A percentile compares a stretch with the other conserved stretches of the same genome.
These are phyloP conservation scores for Cyprinodon brontotheroides DNA, from an alignment of 2,113 vertebrate species.

Conservation along the genomic window DNA sequence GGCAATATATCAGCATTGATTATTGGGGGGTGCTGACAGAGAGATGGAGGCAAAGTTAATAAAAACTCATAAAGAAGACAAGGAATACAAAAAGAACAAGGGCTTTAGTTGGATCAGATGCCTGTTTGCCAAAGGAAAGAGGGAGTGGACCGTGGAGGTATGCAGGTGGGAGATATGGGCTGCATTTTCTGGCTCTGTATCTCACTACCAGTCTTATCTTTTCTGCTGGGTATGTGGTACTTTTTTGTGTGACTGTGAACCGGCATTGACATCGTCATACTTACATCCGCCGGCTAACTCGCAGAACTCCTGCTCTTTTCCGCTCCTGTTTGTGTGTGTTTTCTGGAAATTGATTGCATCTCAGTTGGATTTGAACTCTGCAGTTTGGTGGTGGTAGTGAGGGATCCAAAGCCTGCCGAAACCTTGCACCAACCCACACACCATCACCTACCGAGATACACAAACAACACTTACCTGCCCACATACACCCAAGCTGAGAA, in stretches of 20 bases:
- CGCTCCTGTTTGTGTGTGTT: slow-evolving; percentile 39
- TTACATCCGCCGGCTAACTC: slow-evolving; percentile 5
- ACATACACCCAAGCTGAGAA: slow-evolving; percentile 32
- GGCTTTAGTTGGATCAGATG: slow-evolving; percentile 81
- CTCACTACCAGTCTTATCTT: slow-evolving; percentile 52
- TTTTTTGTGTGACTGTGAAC: slow-evolving; percentile 28
- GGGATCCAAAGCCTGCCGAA: slow-evolving; percentile 48
- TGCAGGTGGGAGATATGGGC: slow-evolving; percentile 41
- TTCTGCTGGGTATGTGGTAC: slow-evolving; percentile 29
- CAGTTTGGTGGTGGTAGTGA: slow-evolving; percentile 15
- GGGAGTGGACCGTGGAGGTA: slow-evolving; percentile 31
- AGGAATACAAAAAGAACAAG: slow-evolving; percentile 78
- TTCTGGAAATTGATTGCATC: slow-evolving; percentile 59
- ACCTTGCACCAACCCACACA: slow-evolving; percentile 51
- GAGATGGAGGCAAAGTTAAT: slow-evolving; percentile 82
- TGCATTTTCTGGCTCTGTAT: slow-evolving; percentile 28
- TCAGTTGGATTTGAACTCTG: slow-evolving; percentile 65
- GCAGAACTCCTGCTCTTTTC: slow-evolving; percentile 16
- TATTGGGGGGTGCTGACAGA: slow-evolving; percentile 82
- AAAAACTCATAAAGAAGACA: slow-evolving; percentile 85
- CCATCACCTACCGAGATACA: slow-evolving; percentile 40
- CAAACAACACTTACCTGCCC: slow-evolving; percentile 39
- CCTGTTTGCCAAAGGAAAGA: slow-evolving; percentile 58
- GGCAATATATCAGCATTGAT: slow-evolving; percentile 87
- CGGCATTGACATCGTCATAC: slow-evolving; percentile 38